Evolutionary conservation across 2,888 invertebrate genomes (phyloP).

Genomic region (Eupithecia pulchellata): DNA sequence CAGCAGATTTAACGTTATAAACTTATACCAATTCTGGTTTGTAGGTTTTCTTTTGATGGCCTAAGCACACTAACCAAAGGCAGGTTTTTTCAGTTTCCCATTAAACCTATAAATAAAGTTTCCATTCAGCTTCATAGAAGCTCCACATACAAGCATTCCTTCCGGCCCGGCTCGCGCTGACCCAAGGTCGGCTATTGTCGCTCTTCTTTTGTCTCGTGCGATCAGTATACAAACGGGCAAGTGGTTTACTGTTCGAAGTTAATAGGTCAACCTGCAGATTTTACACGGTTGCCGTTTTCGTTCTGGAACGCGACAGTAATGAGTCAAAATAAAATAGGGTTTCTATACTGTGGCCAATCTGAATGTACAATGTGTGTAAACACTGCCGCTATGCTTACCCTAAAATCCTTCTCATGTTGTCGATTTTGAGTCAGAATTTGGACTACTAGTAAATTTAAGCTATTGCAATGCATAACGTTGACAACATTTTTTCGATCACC

Average conservation of each 20-base stretch:
- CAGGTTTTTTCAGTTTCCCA: constrained; percentile 9
- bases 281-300: constrained; percentile 19
- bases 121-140: constrained; percentile 32
- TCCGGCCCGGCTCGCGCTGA: constrained; percentile 39
- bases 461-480: neutral
- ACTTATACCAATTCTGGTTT: neutral
- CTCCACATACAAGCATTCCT: constrained; percentile 40
- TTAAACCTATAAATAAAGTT: constrained; percentile 20
- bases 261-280: constrained; percentile 38
- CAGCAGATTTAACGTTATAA: neutral
- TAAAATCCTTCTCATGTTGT: neutral
- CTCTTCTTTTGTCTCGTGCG: constrained; percentile 44
- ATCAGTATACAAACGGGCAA: constrained; percentile 31
- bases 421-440: neutral
- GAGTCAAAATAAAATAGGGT: too few species aligned
- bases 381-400: neutral
- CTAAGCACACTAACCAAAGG: neutral
- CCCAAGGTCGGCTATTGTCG: constrained; percentile 47
- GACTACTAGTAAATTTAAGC: neutral
- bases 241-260: constrained; percentile 38
- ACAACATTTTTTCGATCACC: neutral
- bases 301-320: neutral
- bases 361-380: neutral
- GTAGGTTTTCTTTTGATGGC: neutral
- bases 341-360: neutral